These are phyloP conservation scores for Tipula lateralis DNA, from an alignment of 2,888 invertebrate species.

Conservation along the genomic window DNA sequence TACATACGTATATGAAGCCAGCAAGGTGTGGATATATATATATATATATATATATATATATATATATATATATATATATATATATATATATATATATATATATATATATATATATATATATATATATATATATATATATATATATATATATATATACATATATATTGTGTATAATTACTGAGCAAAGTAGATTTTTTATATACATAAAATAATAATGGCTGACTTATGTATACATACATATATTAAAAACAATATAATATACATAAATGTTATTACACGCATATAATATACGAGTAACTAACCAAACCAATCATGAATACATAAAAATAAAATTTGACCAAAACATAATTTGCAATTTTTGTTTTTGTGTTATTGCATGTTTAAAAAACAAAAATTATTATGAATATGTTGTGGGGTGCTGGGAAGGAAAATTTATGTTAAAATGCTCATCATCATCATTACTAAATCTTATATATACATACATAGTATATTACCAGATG, in stretches of 20 bases:
- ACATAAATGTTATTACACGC: conserved; percentile 13
- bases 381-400: background rate
- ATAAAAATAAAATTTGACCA: background rate
- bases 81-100: background rate
- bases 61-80: background rate
- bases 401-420: background rate
- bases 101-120: background rate
- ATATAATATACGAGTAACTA: background rate
- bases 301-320: background rate
- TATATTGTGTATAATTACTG: conserved; percentile 20
- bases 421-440: background rate
- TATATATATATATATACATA: background rate
- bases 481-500: background rate
- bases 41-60: background rate
- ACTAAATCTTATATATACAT: background rate
- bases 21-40: background rate
- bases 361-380: background rate
- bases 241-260: background rate
- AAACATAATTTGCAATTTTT: conserved; percentile 3
- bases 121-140: background rate
- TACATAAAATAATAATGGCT: background rate
- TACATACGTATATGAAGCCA: background rate
- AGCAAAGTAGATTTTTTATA: background rate
- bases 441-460: background rate
- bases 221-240: background rate